A percentile compares a stretch with the other conserved stretches of the same genome.
These are phyloP conservation scores for Matsumurasca onukii DNA, from an alignment of 1,140 invertebrate genomes.

Conservation along the genomic window DNA sequence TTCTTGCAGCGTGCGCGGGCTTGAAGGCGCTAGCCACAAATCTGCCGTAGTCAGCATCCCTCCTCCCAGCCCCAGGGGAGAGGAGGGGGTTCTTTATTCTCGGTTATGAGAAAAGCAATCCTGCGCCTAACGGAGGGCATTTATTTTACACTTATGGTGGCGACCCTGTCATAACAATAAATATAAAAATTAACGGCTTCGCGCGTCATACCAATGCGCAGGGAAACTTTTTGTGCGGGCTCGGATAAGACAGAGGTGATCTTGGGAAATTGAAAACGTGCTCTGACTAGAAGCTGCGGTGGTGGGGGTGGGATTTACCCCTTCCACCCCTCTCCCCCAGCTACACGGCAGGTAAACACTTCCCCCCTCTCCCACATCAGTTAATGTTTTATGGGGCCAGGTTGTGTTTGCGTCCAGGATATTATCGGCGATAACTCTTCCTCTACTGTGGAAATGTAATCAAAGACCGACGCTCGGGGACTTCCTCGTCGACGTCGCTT, in stretches of 20 bases:
- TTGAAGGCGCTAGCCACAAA: slow-evolving; percentile 4
- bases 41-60: background rate
- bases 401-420: slow-evolving; percentile 16
- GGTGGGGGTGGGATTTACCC: background rate
- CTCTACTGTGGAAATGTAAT: slow-evolving; percentile 20
- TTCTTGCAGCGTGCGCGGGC: background rate
- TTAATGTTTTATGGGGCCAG: slow-evolving; percentile 21
- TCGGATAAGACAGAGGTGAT: slow-evolving; percentile 20
- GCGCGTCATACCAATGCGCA: background rate
- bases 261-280: slow-evolving; percentile 26
- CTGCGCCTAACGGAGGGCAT: slow-evolving; percentile 10
- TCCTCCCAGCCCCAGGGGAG: background rate
- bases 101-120: slow-evolving; percentile 18
- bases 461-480: background rate
- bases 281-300: background rate
- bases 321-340: background rate
- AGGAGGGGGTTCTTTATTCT: background rate
- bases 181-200: slow-evolving; percentile 24
- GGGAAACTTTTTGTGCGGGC: background rate
- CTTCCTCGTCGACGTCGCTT: background rate
- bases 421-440: slow-evolving; percentile 23
- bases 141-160: slow-evolving; percentile 21
- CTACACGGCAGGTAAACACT: slow-evolving; percentile 8
- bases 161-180: slow-evolving; percentile 19
- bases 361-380: too few species aligned